Evolutionary conservation across 2,113 vertebrate genomes (phyloP).

Genomic region (Accipiter cooperii): DNA sequence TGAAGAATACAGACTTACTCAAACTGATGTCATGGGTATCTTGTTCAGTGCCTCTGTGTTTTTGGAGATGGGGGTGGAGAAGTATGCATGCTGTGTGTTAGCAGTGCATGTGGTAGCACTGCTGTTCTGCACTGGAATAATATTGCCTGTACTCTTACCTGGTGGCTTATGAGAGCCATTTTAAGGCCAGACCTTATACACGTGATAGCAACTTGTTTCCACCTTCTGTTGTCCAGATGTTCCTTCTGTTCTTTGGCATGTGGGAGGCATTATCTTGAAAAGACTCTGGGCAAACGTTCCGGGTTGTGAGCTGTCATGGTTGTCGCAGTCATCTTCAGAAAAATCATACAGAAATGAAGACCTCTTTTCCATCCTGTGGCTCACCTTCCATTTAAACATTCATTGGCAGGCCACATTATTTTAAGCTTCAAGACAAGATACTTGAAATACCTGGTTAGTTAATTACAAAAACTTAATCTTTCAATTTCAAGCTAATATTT

Average conservation of each 20-base stretch:
- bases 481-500: neutral
- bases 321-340: neutral
- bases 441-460: neutral
- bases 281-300: neutral
- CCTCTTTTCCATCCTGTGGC: neutral
- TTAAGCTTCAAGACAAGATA: neutral
- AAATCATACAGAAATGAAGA: neutral
- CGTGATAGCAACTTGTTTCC: neutral
- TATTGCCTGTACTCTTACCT: neutral
- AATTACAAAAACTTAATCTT: neutral
- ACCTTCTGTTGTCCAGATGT: neutral
- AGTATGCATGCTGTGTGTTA: neutral
- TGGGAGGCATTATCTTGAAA: neutral
- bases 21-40: neutral
- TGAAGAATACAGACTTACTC: neutral
- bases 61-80: neutral
- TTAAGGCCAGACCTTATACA: neutral
- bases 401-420: neutral
- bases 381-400: neutral
- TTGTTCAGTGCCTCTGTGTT: neutral
- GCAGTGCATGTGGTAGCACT: rapidly evolving
- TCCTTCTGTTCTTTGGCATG: neutral
- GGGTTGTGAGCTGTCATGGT: neutral
- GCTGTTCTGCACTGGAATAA: neutral
- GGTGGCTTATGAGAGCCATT: neutral